Base-by-base conservation (phyloP, 2,888 invertebrate species). In the Selenia dentaria region DNA sequence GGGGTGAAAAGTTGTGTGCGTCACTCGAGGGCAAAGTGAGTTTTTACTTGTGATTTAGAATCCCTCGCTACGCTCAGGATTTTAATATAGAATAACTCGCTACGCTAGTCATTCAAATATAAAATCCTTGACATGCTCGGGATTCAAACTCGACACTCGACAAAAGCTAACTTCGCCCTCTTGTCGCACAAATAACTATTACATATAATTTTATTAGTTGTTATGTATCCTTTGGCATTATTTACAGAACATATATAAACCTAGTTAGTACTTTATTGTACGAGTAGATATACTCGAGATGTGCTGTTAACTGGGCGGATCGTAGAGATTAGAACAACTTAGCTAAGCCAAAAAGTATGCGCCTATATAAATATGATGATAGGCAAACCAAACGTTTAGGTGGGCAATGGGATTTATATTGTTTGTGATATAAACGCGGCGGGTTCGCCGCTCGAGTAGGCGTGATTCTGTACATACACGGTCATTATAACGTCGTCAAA, bases 261-360 rank as follows among this genome's bases (percentile, higher is more conserved):
- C 36, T 52, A 45, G 51, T 14, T 35, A 24, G 35, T 45, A 41
- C 24, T 9, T 50, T 42, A 35, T 42, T 34, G 24, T 42, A 46
- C 36, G 24, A 11, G 33, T 46, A 43, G 46, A 36, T 40, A 22
- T 43, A n/a, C 36, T 46, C 49, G 14, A 22, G 13, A 22, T 45
- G 43, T 26, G 40, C 33, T 18, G 36, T 35, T 20, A 20, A 26
- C 12, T 4, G 40, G 42, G 35, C 45, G 44, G 49, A 58, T 60
- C 62, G 56, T 58, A 64, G 67, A 60, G 59, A 63, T 35, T 58
- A 53, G 46, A 58, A 56, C 48, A 72, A 72, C 67, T 73, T 79
- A 84, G 83, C 74, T 74, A 82, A 84, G 86, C 87, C 86, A 86
- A 87, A 87, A 78, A 85, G 63, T 73, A 74, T 75, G 79, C 79